These are phyloP conservation scores for Rhinichthys klamathensis DNA, from an alignment of 2,113 vertebrate species.

Conservation along the genomic window DNA sequence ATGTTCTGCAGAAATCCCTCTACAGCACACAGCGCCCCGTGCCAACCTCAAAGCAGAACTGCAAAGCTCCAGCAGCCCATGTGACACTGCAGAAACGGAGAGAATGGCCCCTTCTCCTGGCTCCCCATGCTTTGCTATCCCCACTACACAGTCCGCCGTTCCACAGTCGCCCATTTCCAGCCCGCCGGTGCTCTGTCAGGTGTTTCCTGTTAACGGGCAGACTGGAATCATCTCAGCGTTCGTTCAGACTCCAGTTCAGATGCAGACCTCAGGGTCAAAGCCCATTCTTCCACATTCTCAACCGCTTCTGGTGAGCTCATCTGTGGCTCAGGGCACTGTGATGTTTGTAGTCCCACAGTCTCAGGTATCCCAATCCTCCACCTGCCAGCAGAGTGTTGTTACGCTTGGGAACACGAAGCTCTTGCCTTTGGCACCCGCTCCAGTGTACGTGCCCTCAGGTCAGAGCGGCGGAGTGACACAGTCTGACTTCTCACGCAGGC, in stretches of 20 bases:
- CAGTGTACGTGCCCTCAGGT: slow-evolving; percentile 84
- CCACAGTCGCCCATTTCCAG: slow-evolving; percentile 71
- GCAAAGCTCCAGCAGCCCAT: slow-evolving; percentile 41
- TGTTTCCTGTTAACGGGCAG: slow-evolving; percentile 84
- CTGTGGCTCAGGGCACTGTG: slow-evolving; percentile 86
- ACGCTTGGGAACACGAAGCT: slow-evolving; percentile 89
- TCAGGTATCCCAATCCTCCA: slow-evolving; percentile 67
- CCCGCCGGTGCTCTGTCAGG: slow-evolving; percentile 87
- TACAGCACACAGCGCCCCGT: slow-evolving; percentile 34
- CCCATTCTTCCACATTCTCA: slow-evolving; percentile 82
- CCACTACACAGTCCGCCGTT: slow-evolving; percentile 66
- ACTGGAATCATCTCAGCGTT: slow-evolving; percentile 84
- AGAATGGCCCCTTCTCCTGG: slow-evolving; percentile 53
- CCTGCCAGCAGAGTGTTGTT: slow-evolving; percentile 75
- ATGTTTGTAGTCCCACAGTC: slow-evolving; percentile 91
- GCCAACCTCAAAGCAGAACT: slow-evolving; percentile 30
- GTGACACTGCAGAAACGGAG: slow-evolving; percentile 51
- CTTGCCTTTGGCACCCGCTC: slow-evolving; percentile 92
- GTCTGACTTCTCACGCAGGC: slow-evolving; percentile 89
- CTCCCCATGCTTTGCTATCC: slow-evolving; percentile 62
- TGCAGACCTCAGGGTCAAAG: slow-evolving; percentile 70
- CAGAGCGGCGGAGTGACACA: slow-evolving; percentile 74
- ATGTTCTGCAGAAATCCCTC: slow-evolving; percentile 10
- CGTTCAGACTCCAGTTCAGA: slow-evolving; percentile 79
- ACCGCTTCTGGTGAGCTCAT: slow-evolving; percentile 82